Conservation (phyloP, 2,888 invertebrate species). For the Mayetiola destructor region DNA sequence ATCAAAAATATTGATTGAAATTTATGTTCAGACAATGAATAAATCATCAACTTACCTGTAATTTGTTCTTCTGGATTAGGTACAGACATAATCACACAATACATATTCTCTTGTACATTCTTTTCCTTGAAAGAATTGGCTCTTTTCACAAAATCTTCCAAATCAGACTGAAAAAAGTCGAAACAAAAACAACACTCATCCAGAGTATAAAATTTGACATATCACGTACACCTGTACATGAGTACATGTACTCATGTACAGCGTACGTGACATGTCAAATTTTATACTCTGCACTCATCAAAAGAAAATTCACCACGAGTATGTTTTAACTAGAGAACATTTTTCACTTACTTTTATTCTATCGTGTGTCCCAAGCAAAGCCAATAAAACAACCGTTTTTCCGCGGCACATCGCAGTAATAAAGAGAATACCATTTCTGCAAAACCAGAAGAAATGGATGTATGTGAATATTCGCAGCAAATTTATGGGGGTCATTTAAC, state of each 20-base stretch:
- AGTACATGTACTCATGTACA: no score
- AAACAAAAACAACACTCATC: neutral
- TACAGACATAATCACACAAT: neutral
- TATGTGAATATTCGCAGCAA: no score
- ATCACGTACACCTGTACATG: no score
- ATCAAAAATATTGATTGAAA: neutral
- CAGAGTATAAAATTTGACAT: no score
- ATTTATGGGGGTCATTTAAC: no score
- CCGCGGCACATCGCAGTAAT: neutral
- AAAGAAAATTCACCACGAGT: neutral
- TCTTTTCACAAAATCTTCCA: neutral
- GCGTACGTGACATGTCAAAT: no score
- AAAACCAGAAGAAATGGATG: no score
- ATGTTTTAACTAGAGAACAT: neutral
- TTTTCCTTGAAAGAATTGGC: neutral
- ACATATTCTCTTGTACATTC: neutral
- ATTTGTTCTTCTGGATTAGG: neutral
- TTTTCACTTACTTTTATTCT: neutral
- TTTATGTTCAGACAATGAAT: neutral
- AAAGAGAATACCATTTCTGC: no score
- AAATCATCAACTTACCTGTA: neutral
- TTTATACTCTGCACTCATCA: no score
- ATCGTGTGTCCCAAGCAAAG: neutral
- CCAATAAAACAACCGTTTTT: neutral
- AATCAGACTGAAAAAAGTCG: neutral